phyloP scores from a whole-genome alignment of 2,797 vertebrate species.

The Craterocephalus amniculus region DNA sequence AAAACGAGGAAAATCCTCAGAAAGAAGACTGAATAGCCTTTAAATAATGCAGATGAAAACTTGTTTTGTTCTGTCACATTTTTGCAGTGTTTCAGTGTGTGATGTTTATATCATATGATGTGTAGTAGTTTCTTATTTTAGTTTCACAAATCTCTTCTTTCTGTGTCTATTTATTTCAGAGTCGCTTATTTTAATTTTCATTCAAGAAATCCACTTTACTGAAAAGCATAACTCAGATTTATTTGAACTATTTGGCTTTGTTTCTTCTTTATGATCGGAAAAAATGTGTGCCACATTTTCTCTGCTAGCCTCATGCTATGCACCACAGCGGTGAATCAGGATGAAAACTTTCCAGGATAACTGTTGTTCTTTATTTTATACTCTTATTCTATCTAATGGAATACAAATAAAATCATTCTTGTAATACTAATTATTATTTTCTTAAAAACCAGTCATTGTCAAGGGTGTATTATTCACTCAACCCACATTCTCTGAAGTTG shows the following conservation, averaged over 20 bases:
- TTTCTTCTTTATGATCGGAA: background rate
- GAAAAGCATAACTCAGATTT: background rate
- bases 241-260: background rate
- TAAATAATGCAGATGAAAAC: slow-evolving; percentile 34
- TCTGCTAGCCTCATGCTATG: background rate
- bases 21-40: slow-evolving; percentile 22
- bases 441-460: no score
- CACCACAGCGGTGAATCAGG: no score
- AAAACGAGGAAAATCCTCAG: slow-evolving; percentile 29
- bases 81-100: background rate
- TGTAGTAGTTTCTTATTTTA: background rate
- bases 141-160: background rate
- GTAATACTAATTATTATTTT: no score
- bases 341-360: no score
- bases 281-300: background rate
- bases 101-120: background rate
- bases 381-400: no score
- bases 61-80: background rate
- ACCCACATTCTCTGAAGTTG: no score
- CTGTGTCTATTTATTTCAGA: background rate
- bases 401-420: no score
- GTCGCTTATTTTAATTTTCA: background rate
- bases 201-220: no score
- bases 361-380: no score
- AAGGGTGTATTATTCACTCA: no score